phyloP scores from a whole-genome alignment of 2,888 invertebrate species.

The Drosophila setosimentum region DNA sequence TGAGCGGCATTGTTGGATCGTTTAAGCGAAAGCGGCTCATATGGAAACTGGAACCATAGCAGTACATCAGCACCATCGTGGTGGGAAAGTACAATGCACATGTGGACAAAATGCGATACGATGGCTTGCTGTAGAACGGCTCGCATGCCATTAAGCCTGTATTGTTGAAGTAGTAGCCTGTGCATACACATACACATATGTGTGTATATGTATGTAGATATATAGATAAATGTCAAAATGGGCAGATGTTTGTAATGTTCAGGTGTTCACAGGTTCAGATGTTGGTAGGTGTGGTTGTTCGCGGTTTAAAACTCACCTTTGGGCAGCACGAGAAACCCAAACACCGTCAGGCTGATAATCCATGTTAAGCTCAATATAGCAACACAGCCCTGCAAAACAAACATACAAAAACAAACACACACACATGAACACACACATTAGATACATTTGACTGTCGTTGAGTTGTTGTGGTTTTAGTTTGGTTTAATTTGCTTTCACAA shows the following conservation, averaged over 20 bases:
- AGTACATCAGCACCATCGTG: constrained; percentile 96
- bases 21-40: constrained; percentile 91
- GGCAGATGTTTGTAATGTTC: constrained; percentile 26
- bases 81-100: constrained; percentile 96
- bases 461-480: constrained; percentile 17
- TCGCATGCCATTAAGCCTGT: constrained; percentile 95
- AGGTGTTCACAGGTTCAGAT: constrained; percentile 5
- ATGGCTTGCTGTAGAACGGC: constrained; percentile 92
- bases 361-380: constrained; percentile 93
- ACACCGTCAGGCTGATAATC: constrained; percentile 93
- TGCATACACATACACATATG: constrained; percentile 16
- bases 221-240: constrained; percentile 28
- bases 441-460: constrained; percentile 2
- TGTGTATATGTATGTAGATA: too few species aligned
- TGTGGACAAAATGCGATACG: constrained; percentile 91
- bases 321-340: constrained; percentile 93
- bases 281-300: not conserved
- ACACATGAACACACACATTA: constrained; percentile 1
- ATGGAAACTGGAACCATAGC: constrained; percentile 95
- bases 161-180: constrained; percentile 94
- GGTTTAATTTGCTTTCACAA: constrained; percentile 35
- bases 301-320: constrained; percentile 86
- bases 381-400: constrained; percentile 90
- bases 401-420: constrained; percentile 22
- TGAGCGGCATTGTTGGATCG: constrained; percentile 85